These are phyloP conservation scores for Masnerella sp. DNA, from an alignment of 2,888 invertebrate genomes.

Conservation along the genomic window DNA sequence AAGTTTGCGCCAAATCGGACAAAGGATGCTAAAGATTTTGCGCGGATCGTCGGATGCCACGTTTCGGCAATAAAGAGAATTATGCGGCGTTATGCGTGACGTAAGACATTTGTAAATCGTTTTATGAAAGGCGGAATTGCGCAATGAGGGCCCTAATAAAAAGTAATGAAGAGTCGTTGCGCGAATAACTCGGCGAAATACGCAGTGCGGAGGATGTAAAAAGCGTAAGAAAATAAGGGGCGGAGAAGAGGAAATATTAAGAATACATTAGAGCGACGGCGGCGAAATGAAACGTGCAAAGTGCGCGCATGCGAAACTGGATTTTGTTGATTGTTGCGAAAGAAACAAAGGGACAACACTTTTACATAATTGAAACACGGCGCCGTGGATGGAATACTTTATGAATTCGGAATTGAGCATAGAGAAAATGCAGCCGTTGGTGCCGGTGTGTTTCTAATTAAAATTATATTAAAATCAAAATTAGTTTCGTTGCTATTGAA, in stretches of 20 bases:
- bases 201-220: constrained; percentile 30
- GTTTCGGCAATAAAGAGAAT: constrained; percentile 34
- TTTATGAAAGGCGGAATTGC: constrained; percentile 46
- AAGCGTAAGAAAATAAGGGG: constrained; percentile 23
- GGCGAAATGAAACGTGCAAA: constrained; percentile 20
- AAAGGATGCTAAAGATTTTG: background rate
- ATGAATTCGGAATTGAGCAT: constrained; percentile 25
- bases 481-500: no score
- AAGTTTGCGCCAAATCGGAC: constrained; percentile 1
- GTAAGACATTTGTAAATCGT: constrained; percentile 43
- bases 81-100: constrained; percentile 20
- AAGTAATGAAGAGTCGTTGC: constrained; percentile 49
- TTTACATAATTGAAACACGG: constrained; percentile 28
- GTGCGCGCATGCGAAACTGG: constrained; percentile 18
- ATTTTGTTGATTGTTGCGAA: constrained; percentile 26
- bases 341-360: constrained; percentile 21
- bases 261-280: constrained; percentile 43
- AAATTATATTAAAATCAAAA: constrained; percentile 6
- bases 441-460: constrained; percentile 14
- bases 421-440: constrained; percentile 19
- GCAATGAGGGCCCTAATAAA: constrained; percentile 42
- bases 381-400: constrained; percentile 13
- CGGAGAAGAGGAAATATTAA: constrained; percentile 37
- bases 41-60: constrained; percentile 9
- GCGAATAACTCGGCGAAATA: constrained; percentile 35